phyloP scores from a whole-genome alignment of 2,888 invertebrate species.

The Philereme transversata region DNA sequence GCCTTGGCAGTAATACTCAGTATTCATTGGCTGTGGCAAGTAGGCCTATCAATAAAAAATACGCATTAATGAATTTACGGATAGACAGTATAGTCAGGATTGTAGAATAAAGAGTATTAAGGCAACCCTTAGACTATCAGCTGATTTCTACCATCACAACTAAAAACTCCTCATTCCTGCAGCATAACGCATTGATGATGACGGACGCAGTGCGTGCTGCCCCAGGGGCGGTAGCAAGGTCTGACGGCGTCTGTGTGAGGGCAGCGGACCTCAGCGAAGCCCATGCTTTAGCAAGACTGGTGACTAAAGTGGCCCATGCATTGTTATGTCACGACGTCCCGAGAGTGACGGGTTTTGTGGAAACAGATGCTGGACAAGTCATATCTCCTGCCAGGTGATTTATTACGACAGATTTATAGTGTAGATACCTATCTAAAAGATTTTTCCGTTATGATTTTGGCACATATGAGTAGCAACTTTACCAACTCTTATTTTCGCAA shows the following conservation, averaged over 20 bases:
- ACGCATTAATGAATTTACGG: no score
- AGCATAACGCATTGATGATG: constrained; percentile 70
- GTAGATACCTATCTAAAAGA: background rate
- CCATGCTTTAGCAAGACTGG: constrained; percentile 69
- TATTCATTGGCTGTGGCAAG: no score
- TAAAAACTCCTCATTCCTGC: constrained; percentile 16
- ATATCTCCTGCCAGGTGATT: constrained; percentile 70
- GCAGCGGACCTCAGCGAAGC: constrained; percentile 73
- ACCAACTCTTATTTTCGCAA: background rate
- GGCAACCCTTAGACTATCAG: no score
- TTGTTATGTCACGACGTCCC: constrained; percentile 67
- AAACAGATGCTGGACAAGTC: constrained; percentile 64
- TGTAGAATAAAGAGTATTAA: no score
- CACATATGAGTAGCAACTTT: background rate
- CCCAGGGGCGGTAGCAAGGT: constrained; percentile 52
- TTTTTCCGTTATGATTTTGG: background rate
- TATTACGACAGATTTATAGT: background rate
- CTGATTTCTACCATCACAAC: background rate
- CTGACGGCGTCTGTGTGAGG: constrained; percentile 53
- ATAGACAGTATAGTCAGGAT: no score
- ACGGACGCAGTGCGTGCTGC: constrained; percentile 65
- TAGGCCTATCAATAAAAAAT: no score
- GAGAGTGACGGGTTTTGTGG: constrained; percentile 67
- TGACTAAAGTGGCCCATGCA: constrained; percentile 68
- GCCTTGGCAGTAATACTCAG: background rate